Percentiles rank a stretch among this genome's conserved stretches.
These are phyloP conservation scores for Aleiodes testaceus DNA, from an alignment of 2,888 invertebrate species.

Conservation along the genomic window DNA sequence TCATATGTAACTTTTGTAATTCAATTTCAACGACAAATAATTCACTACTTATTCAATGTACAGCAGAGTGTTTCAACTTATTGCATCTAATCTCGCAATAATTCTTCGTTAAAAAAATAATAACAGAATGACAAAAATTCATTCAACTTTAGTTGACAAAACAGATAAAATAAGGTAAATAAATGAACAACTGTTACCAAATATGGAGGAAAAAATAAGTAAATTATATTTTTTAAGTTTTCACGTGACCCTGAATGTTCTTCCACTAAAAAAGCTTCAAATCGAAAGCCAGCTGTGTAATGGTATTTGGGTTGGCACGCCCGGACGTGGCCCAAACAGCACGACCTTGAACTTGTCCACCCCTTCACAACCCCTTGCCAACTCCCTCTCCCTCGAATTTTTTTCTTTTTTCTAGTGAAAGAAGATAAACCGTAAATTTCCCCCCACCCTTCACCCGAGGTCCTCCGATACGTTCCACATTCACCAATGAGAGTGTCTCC, in stretches of 20 bases:
- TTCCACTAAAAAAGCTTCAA: background rate
- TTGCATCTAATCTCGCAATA: too few relatives aligned
- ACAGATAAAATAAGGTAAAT: background rate
- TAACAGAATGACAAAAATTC: too few relatives aligned
- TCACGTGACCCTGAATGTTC: too few relatives aligned
- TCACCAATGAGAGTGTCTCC: constrained; percentile 28
- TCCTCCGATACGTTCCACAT: constrained; percentile 25
- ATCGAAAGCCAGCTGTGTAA: constrained; percentile 42
- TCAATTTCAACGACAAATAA: too few relatives aligned
- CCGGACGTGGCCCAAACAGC: constrained; percentile 63
- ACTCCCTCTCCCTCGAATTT: background rate
- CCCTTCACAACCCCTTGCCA: constrained; percentile 39
- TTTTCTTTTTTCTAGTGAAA: constrained; percentile 13
- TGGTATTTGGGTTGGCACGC: constrained; percentile 63
- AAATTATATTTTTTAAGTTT: too few relatives aligned
- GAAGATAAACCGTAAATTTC: constrained; percentile 35
- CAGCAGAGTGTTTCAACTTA: too few relatives aligned
- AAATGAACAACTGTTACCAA: background rate
- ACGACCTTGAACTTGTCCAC: constrained; percentile 67
- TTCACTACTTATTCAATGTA: too few relatives aligned
- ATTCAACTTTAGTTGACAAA: background rate
- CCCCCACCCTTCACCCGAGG: constrained; percentile 22
- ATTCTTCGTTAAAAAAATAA: too few relatives aligned
- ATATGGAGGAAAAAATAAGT: constrained; percentile 30
- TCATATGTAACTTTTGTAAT: too few relatives aligned